Evolutionary conservation across 1,140 invertebrate genomes (phyloP).

Genomic region (Grapholita molesta): DNA sequence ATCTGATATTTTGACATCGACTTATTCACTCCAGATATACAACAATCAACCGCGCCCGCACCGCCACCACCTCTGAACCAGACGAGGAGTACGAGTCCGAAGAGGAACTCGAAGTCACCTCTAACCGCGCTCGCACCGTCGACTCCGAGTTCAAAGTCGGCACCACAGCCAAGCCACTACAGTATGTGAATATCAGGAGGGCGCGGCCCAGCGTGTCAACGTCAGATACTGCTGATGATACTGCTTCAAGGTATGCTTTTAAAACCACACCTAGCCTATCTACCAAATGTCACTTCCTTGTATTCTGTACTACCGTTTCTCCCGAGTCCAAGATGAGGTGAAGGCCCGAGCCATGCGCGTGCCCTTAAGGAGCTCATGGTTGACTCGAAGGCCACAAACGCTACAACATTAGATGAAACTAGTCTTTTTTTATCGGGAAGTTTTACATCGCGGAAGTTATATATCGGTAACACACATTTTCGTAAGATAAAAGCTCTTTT

Average conservation of each 20-base stretch:
- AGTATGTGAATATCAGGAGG: conserved; percentile 84
- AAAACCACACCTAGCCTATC: too few relatives aligned
- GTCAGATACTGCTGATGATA: conserved; percentile 47
- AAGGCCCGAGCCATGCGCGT: too few relatives aligned
- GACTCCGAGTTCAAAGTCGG: conserved; percentile 38
- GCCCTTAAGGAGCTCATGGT: too few relatives aligned
- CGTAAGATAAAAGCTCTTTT: too few relatives aligned
- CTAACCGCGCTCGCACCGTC: conserved; percentile 38
- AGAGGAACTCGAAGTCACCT: conserved; percentile 39
- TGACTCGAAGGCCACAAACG: too few relatives aligned
- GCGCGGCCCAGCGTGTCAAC: conserved; percentile 70
- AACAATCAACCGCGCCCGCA: conserved; percentile 76
- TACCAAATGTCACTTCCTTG: too few relatives aligned
- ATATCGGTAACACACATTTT: too few relatives aligned
- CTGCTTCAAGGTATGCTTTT: conserved; percentile 51
- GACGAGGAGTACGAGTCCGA: conserved; percentile 57
- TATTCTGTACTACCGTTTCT: too few relatives aligned
- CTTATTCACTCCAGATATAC: conserved; percentile 61
- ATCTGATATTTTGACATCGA: background rate
- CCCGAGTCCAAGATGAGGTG: too few relatives aligned
- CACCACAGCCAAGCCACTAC: conserved; percentile 67
- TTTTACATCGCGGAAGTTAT: too few relatives aligned
- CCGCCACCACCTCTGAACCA: conserved; percentile 44
- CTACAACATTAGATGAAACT: too few relatives aligned
- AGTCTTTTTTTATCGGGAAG: too few relatives aligned